Percentiles rank a stretch among this genome's conserved stretches.
These are phyloP conservation scores for Anseranas semipalmata DNA, from an alignment of 2,113 vertebrate genomes.

Conservation along the genomic window DNA sequence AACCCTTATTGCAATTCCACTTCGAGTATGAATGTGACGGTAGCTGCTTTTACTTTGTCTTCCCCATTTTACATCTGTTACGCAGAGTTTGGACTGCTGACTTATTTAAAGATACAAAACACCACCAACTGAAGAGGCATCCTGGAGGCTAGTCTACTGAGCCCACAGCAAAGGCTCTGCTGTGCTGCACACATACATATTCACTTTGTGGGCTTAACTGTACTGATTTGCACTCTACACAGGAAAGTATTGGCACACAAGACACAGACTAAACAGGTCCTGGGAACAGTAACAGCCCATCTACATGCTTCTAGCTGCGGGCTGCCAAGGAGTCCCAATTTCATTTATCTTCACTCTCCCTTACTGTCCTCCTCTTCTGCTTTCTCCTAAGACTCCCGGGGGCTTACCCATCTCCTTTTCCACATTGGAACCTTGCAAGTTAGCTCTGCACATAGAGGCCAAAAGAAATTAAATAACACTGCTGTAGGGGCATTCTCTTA, in stretches of 20 bases:
- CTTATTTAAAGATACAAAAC: neutral
- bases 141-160: neutral
- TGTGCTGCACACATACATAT: neutral
- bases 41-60: neutral
- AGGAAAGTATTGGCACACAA: neutral
- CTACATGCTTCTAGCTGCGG: neutral
- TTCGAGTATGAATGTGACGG: neutral
- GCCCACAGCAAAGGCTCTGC: neutral
- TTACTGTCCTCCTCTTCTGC: neutral
- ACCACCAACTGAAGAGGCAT: neutral
- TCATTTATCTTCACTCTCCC: neutral
- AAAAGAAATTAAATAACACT: neutral
- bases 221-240: neutral
- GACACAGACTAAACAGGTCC: neutral
- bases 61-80: neutral
- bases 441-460: neutral
- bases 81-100: neutral
- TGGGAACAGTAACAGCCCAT: neutral
- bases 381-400: neutral
- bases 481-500: neutral
- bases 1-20: neutral
- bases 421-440: neutral
- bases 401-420: neutral
- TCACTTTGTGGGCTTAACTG: neutral
- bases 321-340: neutral